phyloP scores from a whole-genome alignment of 1,140 invertebrate species.

The Heliconius hermathena region DNA sequence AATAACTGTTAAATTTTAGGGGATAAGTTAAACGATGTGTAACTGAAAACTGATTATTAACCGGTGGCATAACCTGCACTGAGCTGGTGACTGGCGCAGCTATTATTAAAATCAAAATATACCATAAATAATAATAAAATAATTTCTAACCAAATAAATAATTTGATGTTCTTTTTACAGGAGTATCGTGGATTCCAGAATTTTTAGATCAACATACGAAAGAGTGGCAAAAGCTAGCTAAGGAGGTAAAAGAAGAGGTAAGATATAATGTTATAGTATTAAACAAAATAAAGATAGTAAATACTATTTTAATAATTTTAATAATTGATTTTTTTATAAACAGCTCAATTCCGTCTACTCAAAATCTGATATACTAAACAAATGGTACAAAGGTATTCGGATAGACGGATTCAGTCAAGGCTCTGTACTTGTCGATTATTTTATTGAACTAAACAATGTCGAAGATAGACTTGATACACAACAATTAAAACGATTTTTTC shows the following conservation, averaged over 20 bases:
- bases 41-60: too few relatives aligned
- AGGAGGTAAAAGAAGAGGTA: constrained; percentile 90
- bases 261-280: not conserved
- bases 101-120: too few relatives aligned
- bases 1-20: not conserved
- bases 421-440: constrained; percentile 94
- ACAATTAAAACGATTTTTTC: constrained; percentile 91
- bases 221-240: constrained; percentile 91
- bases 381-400: constrained; percentile 92
- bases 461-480: constrained; percentile 89
- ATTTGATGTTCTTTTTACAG: constrained; percentile 48
- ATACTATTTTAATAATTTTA: not conserved
- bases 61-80: too few relatives aligned
- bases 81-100: too few relatives aligned
- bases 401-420: constrained; percentile 94
- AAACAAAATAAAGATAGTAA: not conserved
- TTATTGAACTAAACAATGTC: constrained; percentile 90
- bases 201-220: constrained; percentile 91
- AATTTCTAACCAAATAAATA: not conserved
- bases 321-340: constrained; percentile 51
- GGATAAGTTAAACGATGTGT: too few relatives aligned
- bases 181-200: constrained; percentile 92
- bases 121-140: not conserved
- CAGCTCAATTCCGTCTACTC: constrained; percentile 92
- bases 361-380: constrained; percentile 87